phyloP scores from a whole-genome alignment of 1,140 invertebrate genomes.

The Ceratina japonica region DNA sequence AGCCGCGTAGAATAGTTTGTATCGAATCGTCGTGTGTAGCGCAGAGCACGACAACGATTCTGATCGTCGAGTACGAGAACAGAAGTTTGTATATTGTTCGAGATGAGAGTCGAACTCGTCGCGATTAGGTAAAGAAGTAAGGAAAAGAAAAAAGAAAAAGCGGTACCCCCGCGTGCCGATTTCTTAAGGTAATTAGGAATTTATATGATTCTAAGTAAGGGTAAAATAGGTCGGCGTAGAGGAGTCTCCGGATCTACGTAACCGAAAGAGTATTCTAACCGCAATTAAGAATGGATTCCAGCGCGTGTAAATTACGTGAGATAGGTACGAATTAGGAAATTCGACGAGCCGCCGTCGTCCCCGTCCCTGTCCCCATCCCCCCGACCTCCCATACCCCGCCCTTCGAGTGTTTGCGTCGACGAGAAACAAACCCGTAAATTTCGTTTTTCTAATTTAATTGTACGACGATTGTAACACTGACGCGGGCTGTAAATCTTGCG shows the following conservation, averaged over 20 bases:
- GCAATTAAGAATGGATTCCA: background rate
- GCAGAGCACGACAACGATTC: conserved; percentile 1
- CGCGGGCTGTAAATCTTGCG: conserved; percentile 65
- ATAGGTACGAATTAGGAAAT: conserved; percentile 7
- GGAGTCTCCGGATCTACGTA: too few relatives aligned
- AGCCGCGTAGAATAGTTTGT: conserved; percentile 2
- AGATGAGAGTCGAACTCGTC: background rate
- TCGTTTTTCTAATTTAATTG: conserved; percentile 34
- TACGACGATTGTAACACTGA: conserved; percentile 62
- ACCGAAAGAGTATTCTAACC: background rate
- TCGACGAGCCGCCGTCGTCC: conserved; percentile 32
- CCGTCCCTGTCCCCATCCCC: too few relatives aligned
- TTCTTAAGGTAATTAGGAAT: conserved; percentile 36
- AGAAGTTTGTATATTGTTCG: conserved; percentile 40
- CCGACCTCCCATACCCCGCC: too few relatives aligned
- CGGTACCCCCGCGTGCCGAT: conserved; percentile 8
- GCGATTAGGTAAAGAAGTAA: background rate
- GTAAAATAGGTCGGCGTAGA: conserved; percentile 24
- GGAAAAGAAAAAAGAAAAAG: background rate
- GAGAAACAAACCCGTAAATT: conserved; percentile 19
- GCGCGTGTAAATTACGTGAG: conserved; percentile 26
- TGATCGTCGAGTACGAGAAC: background rate
- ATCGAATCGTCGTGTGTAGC: conserved; percentile 6
- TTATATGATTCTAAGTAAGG: conserved; percentile 21
- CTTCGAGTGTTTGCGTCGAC: conserved; percentile 21